phyloP scores from a whole-genome alignment of 2,113 vertebrate genomes.

The Edolisoma coerulescens region DNA sequence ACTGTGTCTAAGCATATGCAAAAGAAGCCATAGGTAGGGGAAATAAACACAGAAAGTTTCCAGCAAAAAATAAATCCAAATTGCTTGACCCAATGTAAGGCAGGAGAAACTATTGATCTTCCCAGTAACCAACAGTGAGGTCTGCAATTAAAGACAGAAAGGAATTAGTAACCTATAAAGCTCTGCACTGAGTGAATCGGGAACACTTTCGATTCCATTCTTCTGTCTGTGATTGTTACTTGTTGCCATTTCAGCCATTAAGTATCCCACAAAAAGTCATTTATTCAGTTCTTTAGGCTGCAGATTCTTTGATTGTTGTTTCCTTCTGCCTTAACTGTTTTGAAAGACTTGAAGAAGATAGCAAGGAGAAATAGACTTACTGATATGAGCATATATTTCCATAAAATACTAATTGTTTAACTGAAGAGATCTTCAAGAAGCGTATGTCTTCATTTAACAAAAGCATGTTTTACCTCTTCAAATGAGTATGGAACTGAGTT shows the following conservation, averaged over 20 bases:
- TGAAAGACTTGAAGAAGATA: not conserved
- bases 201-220: not conserved
- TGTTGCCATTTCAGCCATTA: not conserved
- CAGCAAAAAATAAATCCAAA: not conserved
- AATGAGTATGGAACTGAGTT: not conserved
- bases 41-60: not conserved
- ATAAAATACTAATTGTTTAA: not conserved
- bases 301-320: not conserved
- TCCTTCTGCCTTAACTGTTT: not conserved
- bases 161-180: not conserved
- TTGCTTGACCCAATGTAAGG: not conserved
- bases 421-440: not conserved
- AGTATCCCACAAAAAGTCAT: not conserved
- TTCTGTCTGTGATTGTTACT: not conserved
- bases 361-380: not conserved
- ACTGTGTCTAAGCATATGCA: not conserved
- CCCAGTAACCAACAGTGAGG: not conserved
- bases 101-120: not conserved
- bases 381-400: not conserved
- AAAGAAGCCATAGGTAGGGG: not conserved
- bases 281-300: not conserved
- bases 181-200: not conserved
- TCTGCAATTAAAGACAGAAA: not conserved
- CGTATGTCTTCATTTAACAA: not conserved
- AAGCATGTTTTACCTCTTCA: not conserved